phyloP scores from a whole-genome alignment of 2,797 vertebrate species.

The Sebastes cheni region DNA sequence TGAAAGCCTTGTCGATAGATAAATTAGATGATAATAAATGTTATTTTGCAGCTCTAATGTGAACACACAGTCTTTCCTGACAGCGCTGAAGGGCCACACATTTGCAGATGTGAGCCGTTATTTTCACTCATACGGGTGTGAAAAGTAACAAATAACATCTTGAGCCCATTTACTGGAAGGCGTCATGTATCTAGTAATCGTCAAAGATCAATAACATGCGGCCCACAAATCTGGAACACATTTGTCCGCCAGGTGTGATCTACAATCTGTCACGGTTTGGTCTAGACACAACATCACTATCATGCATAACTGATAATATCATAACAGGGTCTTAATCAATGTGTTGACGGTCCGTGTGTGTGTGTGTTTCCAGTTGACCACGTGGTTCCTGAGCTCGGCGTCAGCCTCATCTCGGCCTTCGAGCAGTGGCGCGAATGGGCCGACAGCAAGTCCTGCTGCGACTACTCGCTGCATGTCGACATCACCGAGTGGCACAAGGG shows the following conservation, averaged over 20 bases:
- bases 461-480: constrained; percentile 97
- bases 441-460: constrained; percentile 95
- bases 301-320: not conserved
- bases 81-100: not conserved
- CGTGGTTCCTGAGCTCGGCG: constrained; percentile 91
- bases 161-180: not conserved
- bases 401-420: constrained; percentile 90
- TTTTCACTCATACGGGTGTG: not conserved
- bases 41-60: not conserved
- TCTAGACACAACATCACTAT: not conserved
- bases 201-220: not conserved
- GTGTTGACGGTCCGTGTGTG: not conserved
- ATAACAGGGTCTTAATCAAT: not conserved
- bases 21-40: not conserved
- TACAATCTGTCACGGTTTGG: not conserved
- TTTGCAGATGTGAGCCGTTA: not conserved
- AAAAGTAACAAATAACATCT: not conserved
- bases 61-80: not conserved
- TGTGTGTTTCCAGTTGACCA: constrained; percentile 88
- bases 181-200: not conserved
- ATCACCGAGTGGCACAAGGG: constrained; percentile 97
- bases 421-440: constrained; percentile 98
- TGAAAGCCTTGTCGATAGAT: no score
- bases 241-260: not conserved
- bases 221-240: not conserved